These are phyloP conservation scores for Cervus canadensis DNA, from an alignment of 2,113 vertebrate genomes.

Conservation along the genomic window DNA sequence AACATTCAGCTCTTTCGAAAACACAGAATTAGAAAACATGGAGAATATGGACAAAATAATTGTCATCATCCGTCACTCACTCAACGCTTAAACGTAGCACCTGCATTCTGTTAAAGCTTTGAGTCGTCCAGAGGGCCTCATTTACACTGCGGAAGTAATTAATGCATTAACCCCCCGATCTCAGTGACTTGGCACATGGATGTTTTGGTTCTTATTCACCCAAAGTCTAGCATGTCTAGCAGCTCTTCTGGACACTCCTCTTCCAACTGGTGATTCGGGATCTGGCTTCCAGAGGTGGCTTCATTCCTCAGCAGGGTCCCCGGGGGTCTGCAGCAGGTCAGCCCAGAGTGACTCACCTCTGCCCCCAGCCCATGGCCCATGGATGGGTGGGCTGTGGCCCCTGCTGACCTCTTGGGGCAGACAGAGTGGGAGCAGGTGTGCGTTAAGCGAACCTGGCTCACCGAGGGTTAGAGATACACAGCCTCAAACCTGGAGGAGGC, in stretches of 20 bases:
- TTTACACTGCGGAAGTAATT: background rate
- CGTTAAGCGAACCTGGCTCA: background rate
- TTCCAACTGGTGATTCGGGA: background rate
- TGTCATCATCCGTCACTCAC: background rate
- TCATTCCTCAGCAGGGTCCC: background rate
- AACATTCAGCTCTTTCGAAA: background rate
- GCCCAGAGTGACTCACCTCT: background rate
- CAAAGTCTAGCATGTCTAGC: background rate
- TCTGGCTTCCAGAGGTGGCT: background rate
- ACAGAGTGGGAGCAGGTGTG: rapidly evolving
- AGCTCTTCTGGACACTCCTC: background rate
- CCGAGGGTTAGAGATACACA: background rate
- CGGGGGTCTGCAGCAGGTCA: background rate
- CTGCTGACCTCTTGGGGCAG: rapidly evolving
- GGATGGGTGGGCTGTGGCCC: background rate
- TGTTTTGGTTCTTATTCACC: background rate
- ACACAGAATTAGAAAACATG: background rate
- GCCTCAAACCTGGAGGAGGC: background rate
- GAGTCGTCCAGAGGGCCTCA: background rate
- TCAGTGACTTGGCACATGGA: background rate
- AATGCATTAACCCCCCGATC: background rate
- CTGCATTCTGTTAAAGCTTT: background rate
- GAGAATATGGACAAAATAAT: background rate
- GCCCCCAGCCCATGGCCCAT: background rate
- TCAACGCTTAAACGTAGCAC: background rate